Base-by-base conservation (phyloP, 2,888 invertebrate genomes). In the Clanis bilineata region DNA sequence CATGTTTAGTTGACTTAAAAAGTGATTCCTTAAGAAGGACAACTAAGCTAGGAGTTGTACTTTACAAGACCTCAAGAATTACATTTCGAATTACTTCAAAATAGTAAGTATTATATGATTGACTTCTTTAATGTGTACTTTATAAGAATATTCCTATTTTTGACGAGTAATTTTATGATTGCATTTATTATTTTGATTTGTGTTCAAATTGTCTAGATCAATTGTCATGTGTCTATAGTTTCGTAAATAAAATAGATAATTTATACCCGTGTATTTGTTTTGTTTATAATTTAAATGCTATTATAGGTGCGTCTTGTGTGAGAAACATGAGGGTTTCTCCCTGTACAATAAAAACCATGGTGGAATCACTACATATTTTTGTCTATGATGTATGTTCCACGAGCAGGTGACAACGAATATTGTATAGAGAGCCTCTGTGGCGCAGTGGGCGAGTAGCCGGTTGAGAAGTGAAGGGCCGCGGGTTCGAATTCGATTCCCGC, bases 21-120 rank as follows among this genome's bases (percentile, higher is more conserved):
- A 57, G 56, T 43, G 9, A 7, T 43, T 43, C 41, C 56, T 57
- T 57, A 6, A 15, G 43, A 57, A 57, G 56, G 56, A 28, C 43
- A 43, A 43, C 43, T 43, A 28, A 25, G 0, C 21, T 18, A 32
- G 32, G 18, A 51, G 18, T 9, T 12, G 12, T 12, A 28, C n/a
- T 15, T 15, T 9, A 32, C 18, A 32, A 28, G 18, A 51, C 18
- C 15, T 32, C 18, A 18, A 51, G 28, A 23, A 51, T 15, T 51
- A 18, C 28, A 32, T 32, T 32, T 51, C 25, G 9, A 51, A 32
- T 28, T n/a, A 25, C 15, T n/a, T n/a, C n/a, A n/a, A 28, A 28
- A 28, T 47, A 12, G 10, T 10, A 32, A 4, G 51, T 18, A 51
- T 32, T 32, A 18, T 32, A 18, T 10, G 47, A 23, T 47, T 47